Base-by-base conservation (phyloP, 2,888 invertebrate genomes). In the Eupithecia exiguata region DNA sequence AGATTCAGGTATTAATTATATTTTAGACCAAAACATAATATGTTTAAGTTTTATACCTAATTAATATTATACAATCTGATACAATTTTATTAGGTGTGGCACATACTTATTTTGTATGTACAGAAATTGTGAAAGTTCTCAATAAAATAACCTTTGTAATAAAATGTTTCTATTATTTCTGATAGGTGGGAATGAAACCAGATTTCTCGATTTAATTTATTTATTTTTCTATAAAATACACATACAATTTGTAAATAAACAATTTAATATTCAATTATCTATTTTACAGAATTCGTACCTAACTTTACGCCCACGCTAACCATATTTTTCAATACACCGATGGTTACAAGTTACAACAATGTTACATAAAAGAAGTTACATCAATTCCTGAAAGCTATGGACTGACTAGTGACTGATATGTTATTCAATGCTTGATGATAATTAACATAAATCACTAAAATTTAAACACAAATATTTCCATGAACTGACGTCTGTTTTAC, bases 181-280 rank as follows among this genome's bases (percentile, higher is more conserved):
- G 25, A 53, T 62, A 61, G 21, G 49, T 65, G 12, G 49, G 70
- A 85, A 80, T 81, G 75, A 86, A 84, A 84, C 78, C 43, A 78
- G 71, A 70, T 40, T 35, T n/a, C 69, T 84, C 74, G 81, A 84
- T 85, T 84, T 78, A 78, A 86, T 91, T 89, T 89, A 87, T 92
- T 92, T 92, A 91, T 91, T 94, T 94, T 94, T 91, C 88, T 94
- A 93, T 90, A 94, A 94, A 94, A 94, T 93, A 94, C 94, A 94
- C 94, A 93, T 94, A 93, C 92, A 93, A 90, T 93, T 92, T 94
- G 93, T 94, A 94, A 94, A 94, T 94, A 94, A 94, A 92, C 93
- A 92, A 92, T 94, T 93, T 86, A 91, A 88, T 94, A 93, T 92
- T 92, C 86, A 92, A 89, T 88, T 92, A 92, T 91, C 91, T 92